A percentile compares a stretch with the other conserved stretches of the same genome.
Evolutionary conservation across 2,797 vertebrate genomes (phyloP).

Genomic region (Hozukius guyotensis): DNA sequence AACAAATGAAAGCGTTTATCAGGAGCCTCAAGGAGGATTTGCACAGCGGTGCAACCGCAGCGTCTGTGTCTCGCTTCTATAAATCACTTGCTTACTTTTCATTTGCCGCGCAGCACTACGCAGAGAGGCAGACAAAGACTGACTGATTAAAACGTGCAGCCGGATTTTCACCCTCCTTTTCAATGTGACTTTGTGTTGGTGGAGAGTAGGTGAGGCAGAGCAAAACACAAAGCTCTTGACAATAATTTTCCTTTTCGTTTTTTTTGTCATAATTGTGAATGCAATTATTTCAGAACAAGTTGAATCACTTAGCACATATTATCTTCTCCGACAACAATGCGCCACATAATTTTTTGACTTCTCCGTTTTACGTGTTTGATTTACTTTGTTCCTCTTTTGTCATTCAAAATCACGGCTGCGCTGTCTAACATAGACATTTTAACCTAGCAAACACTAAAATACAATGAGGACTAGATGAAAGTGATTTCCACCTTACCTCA

Average conservation of each 20-base stretch:
- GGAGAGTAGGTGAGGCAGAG: constrained; percentile 36
- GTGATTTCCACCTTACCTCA: constrained; percentile 17
- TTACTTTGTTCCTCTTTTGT: constrained; percentile 51
- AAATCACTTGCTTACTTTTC: constrained; percentile 42
- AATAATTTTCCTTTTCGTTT: constrained; percentile 20
- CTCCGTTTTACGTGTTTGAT: constrained; percentile 36
- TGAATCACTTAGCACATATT: constrained; percentile 41
- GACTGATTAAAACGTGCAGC: constrained; percentile 61
- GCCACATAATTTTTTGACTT: constrained; percentile 24
- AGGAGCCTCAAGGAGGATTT: constrained; percentile 6
- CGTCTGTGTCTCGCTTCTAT: constrained; percentile 16
- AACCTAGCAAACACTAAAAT: constrained; percentile 25
- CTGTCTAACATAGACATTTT: constrained; percentile 42
- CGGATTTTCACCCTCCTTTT: constrained; percentile 36
- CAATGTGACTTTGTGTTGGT: constrained; percentile 35
- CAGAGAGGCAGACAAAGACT: constrained; percentile 42
- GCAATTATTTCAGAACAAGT: constrained; percentile 56
- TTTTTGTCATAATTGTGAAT: constrained; percentile 50
- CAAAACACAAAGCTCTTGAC: constrained; percentile 48
- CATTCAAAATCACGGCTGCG: constrained; percentile 26
- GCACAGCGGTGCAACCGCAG: constrained; percentile 1
- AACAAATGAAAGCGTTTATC: constrained; percentile 6
- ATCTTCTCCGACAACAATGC: constrained; percentile 41
- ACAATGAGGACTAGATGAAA: constrained; percentile 46
- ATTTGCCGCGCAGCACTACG: constrained; percentile 39